Evolutionary conservation across 1,140 invertebrate species (phyloP), one percentile per base, ranked within the genome.

Genomic region (Bombus huntii): DNA sequence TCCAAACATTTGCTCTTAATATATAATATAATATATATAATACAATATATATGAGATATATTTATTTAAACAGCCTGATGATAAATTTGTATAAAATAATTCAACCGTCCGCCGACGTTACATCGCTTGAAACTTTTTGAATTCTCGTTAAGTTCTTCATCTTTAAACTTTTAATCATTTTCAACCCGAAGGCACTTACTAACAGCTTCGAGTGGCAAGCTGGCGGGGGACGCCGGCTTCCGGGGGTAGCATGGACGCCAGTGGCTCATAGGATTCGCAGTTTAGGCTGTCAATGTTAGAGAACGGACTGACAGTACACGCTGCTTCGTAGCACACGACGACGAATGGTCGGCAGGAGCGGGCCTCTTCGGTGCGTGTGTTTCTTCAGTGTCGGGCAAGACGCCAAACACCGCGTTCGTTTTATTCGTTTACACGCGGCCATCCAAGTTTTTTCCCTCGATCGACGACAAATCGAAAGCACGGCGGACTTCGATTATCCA

Each of bases 231-330:
- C 47, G 71, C 28, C 28, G 39, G n/a, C 59, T 74, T 74, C 78
- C 70, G 70, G 84, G 84, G 84, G 84, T 81, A 81, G 84, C 44
- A 2, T 53, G 28, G 39, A 68, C 66, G 79, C 71, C 71, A 57
- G 34, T 74, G 78, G 84, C 70, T 81, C 70, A 25, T 73, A 68
- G 78, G 84, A 89, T 87, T 89, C 87, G 81, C 81, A 68, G 87
- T 77, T 89, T 89, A 86, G 88, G 73, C 87, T 89, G 85, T 87
- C 88, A 89, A 89, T 86, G 88, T 68, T 79, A 81, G 71, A 74
- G 87, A 78, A 77, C 66, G 85, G 39, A 71, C 76, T 83, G 74
- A 77, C 65, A 86, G 78, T 62, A 25, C 78, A 44, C 81, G 66
- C 44, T 25, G 44, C 71, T 34, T 82, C 68, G 47, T 83, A 75